Evolutionary conservation across 2,113 vertebrate genomes (phyloP).

Genomic region (Pelusios castaneus): DNA sequence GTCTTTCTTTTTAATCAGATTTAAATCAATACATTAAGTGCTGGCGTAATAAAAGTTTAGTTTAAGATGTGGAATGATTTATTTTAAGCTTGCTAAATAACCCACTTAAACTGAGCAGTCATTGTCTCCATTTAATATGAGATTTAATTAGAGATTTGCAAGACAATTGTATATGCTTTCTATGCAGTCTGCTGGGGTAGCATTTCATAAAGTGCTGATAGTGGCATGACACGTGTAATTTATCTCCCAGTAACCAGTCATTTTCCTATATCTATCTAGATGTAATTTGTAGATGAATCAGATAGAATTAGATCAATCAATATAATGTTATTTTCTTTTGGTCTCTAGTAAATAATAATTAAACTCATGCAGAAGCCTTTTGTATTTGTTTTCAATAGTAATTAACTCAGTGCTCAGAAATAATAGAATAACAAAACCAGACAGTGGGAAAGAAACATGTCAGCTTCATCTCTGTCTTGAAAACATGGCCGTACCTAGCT

Average conservation of each 20-base stretch:
- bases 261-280: neutral
- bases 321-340: neutral
- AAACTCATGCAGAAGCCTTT: neutral
- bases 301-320: neutral
- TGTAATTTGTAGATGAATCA: neutral
- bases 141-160: constrained; percentile 10
- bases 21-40: constrained; percentile 31
- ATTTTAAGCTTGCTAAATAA: neutral
- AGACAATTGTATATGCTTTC: neutral
- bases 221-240: neutral
- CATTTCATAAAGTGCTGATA: neutral
- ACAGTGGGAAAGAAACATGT: neutral
- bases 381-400: neutral
- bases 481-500: fast-evolving
- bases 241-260: neutral
- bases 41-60: neutral
- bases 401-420: neutral
- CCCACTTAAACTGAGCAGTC: neutral
- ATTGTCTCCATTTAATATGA: neutral
- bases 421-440: neutral
- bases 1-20: constrained; percentile 13
- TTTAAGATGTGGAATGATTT: neutral
- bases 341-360: neutral
- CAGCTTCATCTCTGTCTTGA: neutral
- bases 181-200: neutral